These are phyloP conservation scores for Rostratula benghalensis DNA, from an alignment of 2,113 vertebrate species.

Conservation along the genomic window DNA sequence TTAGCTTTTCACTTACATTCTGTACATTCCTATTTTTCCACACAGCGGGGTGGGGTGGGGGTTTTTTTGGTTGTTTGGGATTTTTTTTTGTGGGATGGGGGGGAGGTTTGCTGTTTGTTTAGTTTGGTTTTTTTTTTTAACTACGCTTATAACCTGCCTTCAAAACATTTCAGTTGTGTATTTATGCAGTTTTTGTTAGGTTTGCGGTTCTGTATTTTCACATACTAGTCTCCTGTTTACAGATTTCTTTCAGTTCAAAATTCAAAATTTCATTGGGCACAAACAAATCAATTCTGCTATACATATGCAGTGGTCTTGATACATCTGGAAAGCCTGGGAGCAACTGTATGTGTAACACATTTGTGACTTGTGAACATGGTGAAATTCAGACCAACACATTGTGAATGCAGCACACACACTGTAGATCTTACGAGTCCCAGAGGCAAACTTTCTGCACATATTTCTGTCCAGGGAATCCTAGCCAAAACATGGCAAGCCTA, in stretches of 20 bases:
- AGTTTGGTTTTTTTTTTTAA: background rate
- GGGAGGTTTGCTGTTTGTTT: background rate
- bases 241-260: background rate
- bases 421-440: background rate
- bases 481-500: constrained; percentile 36
- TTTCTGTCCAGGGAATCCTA: constrained; percentile 31
- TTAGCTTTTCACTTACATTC: background rate
- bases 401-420: background rate
- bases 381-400: background rate
- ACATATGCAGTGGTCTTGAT: background rate
- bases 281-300: background rate
- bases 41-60: too few relatives aligned
- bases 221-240: background rate
- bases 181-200: background rate
- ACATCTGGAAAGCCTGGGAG: background rate
- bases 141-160: background rate
- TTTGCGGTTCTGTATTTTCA: background rate
- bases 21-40: background rate
- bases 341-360: background rate
- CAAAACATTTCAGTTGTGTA: background rate
- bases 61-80: background rate
- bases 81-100: too few relatives aligned
- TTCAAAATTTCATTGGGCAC: background rate
- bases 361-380: background rate
- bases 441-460: constrained; percentile 20